Evolutionary conservation across 37 sponge, comb jelly and placozoan genomes (phyloP), one percentile per base, ranked within the genome.

Genomic region (Tethya wilhelma): DNA sequence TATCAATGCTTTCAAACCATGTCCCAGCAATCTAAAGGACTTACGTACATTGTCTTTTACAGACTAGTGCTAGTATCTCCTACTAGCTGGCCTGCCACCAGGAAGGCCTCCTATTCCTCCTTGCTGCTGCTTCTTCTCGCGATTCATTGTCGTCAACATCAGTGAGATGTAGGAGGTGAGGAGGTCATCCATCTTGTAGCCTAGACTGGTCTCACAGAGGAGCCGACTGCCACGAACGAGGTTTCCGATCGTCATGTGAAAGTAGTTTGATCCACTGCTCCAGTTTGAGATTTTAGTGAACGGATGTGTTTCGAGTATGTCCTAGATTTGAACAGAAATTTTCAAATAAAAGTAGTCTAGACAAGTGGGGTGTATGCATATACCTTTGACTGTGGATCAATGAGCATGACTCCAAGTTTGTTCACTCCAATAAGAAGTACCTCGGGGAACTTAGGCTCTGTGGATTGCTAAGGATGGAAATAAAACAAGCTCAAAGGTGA

Each of bases 121-220:
- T 49, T 49, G 53, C 53, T 19, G 14, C 14, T 49, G 53, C 58
- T 68, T 66, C 74, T 80, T 80, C 68, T 88, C 85, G 22, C 76
- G 62, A 60, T 95, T 95, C 79, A 95, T 91, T 55, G 80, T 90
- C n/a, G 86, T 69, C 46, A 96, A 80, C 90, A 96, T 86, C 28
- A 93, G 88, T 0, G 93, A 93, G 67, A 97, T 97, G 87, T 97
- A 97, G 38, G 97, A 97, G 34, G 97, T 97, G 33, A 97, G 90
- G 58, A 97, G 88, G 78, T 94, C 97, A 58, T 97, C 97, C 94
- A 97, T 94, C 82, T 97, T 97, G 87, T 97, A 97, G 62, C 97
- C 97, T 62, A 97, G 85, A n/a, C 84, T 84, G 17, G 97, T 97
- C 78, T 97, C 97, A 69, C 97, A 97, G 37, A 97, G 87, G 25